These are phyloP conservation scores for Zelostemma sp. DNA, from an alignment of 1,140 invertebrate genomes.

Conservation along the genomic window DNA sequence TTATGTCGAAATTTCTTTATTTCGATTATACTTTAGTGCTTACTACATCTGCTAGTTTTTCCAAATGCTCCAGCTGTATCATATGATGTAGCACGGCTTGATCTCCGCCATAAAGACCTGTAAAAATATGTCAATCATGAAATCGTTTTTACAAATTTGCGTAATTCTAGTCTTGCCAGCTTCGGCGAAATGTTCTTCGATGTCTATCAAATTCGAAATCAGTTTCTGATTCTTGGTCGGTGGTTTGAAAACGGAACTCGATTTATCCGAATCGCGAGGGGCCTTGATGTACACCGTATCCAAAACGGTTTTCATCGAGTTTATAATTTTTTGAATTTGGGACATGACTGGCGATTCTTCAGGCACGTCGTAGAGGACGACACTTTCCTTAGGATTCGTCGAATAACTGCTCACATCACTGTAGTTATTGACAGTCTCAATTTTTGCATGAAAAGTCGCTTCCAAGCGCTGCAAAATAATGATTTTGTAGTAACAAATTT, in stretches of 20 bases:
- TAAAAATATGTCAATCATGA: conserved; percentile 8
- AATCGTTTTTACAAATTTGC: neutral
- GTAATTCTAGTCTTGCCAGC: conserved; percentile 66
- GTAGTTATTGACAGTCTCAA: conserved; percentile 79
- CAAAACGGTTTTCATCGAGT: conserved; percentile 19
- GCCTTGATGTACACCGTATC: conserved; percentile 15
- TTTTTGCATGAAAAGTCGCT: conserved; percentile 77
- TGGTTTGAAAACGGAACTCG: conserved; percentile 46
- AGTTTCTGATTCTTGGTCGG: conserved; percentile 64
- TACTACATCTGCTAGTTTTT: conserved; percentile 51
- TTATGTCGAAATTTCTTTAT: too few relatives aligned
- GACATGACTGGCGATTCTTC: neutral
- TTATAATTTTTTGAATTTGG: conserved; percentile 20
- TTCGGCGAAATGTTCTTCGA: conserved; percentile 68
- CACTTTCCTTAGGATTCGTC: conserved; percentile 74
- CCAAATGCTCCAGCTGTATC: conserved; percentile 75
- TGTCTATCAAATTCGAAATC: conserved; percentile 59
- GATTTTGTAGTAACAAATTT: too few relatives aligned
- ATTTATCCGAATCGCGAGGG: conserved; percentile 8
- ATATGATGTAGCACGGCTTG: conserved; percentile 72
- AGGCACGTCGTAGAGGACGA: conserved; percentile 49
- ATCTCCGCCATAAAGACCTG: conserved; percentile 72
- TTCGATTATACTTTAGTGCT: too few relatives aligned
- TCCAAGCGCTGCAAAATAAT: conserved; percentile 75
- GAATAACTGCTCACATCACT: conserved; percentile 75